Percentiles rank a stretch among this genome's conserved stretches.
These are phyloP conservation scores for Tenebrio molitor DNA, from an alignment of 1,140 invertebrate genomes.

Conservation along the genomic window DNA sequence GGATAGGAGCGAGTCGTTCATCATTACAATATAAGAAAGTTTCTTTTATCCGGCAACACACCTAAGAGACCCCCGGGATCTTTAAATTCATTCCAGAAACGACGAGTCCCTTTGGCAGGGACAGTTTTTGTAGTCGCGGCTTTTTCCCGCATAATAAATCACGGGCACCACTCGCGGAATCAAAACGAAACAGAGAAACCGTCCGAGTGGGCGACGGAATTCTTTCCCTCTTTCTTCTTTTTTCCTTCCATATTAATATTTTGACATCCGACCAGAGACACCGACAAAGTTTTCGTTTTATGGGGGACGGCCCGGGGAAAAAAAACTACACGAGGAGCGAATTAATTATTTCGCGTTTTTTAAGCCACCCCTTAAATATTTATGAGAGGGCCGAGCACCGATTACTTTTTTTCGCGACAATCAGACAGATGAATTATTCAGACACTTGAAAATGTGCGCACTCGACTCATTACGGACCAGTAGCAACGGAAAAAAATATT, in stretches of 20 bases:
- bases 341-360: constrained; percentile 26
- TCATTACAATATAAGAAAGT: constrained; percentile 10
- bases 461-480: neutral
- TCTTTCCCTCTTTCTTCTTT: neutral
- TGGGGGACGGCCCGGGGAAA: neutral
- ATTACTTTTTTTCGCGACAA: constrained; percentile 35
- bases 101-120: neutral
- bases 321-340: neutral
- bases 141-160: constrained; percentile 6
- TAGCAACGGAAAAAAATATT: constrained; percentile 4
- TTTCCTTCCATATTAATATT: neutral
- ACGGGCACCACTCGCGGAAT: neutral
- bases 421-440: constrained; percentile 25
- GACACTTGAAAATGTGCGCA: constrained; percentile 17
- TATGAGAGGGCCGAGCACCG: constrained; percentile 17
- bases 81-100: constrained; percentile 3
- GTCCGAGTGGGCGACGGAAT: neutral
- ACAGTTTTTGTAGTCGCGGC: neutral
- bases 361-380: constrained; percentile 18
- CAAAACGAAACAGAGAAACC: neutral
- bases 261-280: neutral
- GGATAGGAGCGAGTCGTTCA: neutral
- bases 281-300: neutral
- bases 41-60: constrained; percentile 1
- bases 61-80: constrained; percentile 22